phyloP scores from a whole-genome alignment of 2,113 vertebrate genomes.

The Phylloscopus whistleri region DNA sequence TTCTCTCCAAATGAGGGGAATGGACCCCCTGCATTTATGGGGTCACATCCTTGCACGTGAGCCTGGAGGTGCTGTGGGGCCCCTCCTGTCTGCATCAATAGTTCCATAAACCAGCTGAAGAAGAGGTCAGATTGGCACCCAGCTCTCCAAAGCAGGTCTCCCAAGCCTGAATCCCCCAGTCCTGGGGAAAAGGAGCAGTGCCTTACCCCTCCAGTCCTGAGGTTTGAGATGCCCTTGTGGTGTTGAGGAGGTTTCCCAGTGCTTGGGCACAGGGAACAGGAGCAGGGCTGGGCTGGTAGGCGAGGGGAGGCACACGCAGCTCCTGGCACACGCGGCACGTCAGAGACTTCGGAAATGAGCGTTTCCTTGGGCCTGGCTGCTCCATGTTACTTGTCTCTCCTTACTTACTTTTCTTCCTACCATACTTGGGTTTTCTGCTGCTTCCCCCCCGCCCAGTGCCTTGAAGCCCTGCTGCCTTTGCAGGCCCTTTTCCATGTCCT shows the following conservation, averaged over 20 bases:
- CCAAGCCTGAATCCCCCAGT: no score
- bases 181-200: neutral
- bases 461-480: neutral
- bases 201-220: neutral
- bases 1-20: fast-evolving
- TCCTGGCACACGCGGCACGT: fast-evolving
- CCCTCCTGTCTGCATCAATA: fast-evolving
- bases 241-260: neutral
- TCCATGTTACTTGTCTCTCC: fast-evolving
- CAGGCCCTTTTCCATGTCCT: neutral
- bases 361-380: neutral
- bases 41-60: fast-evolving
- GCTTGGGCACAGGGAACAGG: no score
- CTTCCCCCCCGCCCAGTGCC: neutral
- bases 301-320: fast-evolving
- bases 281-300: neutral
- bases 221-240: neutral
- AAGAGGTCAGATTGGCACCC: neutral
- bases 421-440: neutral
- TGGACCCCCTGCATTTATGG: fast-evolving
- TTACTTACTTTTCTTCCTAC: neutral
- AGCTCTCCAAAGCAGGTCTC: neutral
- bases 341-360: neutral
- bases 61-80: neutral
- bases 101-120: neutral